A percentile compares a stretch with the other conserved stretches of the same genome.
phyloP scores from a whole-genome alignment of 2,888 invertebrate genomes.

The Parthenolecanium corni region DNA sequence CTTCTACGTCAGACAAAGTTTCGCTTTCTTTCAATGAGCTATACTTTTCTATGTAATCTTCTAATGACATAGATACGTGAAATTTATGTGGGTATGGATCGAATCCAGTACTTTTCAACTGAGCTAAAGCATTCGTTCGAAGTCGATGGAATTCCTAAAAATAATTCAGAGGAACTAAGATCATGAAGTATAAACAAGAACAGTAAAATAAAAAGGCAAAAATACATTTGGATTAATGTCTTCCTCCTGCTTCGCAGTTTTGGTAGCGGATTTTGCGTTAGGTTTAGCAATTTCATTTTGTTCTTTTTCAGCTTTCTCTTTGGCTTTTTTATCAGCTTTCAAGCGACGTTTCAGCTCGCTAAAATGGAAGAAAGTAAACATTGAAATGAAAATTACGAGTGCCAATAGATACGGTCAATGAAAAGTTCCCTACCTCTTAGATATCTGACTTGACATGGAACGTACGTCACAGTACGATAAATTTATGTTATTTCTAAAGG shows the following conservation, averaged over 20 bases:
- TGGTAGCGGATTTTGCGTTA: constrained; percentile 35
- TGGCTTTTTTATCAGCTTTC: constrained; percentile 86
- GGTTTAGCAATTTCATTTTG: constrained; percentile 42
- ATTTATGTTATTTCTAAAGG: too few species aligned
- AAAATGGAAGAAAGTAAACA: constrained; percentile 36
- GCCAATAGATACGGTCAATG: too few species aligned
- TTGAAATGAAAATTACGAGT: not conserved
- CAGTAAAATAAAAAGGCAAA: constrained; percentile 22
- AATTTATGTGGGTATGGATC: constrained; percentile 98
- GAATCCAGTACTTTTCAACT: constrained; percentile 59
- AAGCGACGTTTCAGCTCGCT: constrained; percentile 87
- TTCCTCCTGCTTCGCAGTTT: constrained; percentile 46
- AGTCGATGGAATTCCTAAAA: constrained; percentile 44
- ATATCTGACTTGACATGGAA: too few species aligned
- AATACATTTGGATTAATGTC: constrained; percentile 80
- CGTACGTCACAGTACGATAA: too few species aligned
- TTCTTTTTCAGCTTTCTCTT: constrained; percentile 72
- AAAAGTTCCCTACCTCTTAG: too few species aligned
- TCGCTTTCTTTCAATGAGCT: constrained; percentile 59
- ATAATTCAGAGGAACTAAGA: not conserved
- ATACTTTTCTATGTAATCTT: constrained; percentile 78
- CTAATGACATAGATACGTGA: constrained; percentile 75
- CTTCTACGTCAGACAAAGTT: constrained; percentile 52
- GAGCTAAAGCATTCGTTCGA: constrained; percentile 65
- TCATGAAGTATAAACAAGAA: not conserved